Evolutionary conservation across 2,113 vertebrate genomes (phyloP), one percentile per base, ranked within the genome.

Genomic region (Alosa alosa): DNA sequence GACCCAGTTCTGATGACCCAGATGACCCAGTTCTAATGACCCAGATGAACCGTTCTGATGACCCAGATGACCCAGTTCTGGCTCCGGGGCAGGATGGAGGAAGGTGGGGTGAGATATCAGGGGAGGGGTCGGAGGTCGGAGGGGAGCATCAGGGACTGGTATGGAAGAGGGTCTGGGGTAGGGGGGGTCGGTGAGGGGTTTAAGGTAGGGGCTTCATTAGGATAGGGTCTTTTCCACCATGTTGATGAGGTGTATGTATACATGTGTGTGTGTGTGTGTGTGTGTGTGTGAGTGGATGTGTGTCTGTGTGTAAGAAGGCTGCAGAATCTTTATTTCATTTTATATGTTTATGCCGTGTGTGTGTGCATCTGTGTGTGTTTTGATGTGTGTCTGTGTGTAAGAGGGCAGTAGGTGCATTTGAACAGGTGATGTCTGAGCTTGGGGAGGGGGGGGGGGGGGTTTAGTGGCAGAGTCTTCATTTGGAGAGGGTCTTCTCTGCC

Each of bases 401-500:
- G 25, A 72, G 11, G n/a, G n/a, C 8, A 1, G 31, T 31, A 41
- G 72, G 31, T 39, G 72, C 72, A 78, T 78, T 78, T 7, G 72
- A 36, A 78, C 31, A 39, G 72, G 31, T 15, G 11, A 31, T 25
- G n/a, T 68, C n/a, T 31, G n/a, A 68, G 64, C 11, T 25, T 39
- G 72, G 72, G 11, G 31, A 1, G 3, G 72, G 72, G 81, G 44
- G 44, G 31, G 88, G 50, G 44, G 44, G 31, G 88, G 50, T 25
- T 41, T n/a, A 83, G 31, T 85, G 84, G 64, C 3, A 9, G 50
- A 81, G 83, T 55, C 52, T 45, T 97, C 94, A 99, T 95, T 99
- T 99, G 57, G 97, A 95, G 0, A 97, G 95, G 94, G 97, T 98
- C 93, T 96, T 99, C 96, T 99, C 98, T 85, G 97, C 96, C 98